Evolutionary conservation across 2,888 invertebrate genomes (phyloP), one percentile per base, ranked within the genome.

Genomic region (Dynastes grantii): DNA sequence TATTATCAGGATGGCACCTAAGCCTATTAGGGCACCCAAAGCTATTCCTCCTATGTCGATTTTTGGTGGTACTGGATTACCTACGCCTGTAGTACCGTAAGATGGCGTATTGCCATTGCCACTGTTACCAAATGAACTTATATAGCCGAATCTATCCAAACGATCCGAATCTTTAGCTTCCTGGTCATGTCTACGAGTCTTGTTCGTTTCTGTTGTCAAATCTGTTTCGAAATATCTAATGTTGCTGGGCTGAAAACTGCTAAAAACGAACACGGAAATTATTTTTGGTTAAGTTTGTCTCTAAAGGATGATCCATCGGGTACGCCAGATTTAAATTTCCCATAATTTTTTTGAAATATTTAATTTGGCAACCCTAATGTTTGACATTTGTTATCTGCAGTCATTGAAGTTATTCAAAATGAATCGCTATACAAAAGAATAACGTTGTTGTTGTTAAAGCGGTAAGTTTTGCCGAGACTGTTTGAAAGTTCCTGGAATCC

Each of bases 21-120:
- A 92, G 0, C 96, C 96, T 65, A 96, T 90, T 1, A 96, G 91
- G 1, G 95, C 95, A 0, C 96, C 96, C 32, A 96, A 89, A 6
- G 96, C 92, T 8, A 96, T 92, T 0, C 96, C 96, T 5, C 96
- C 96, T 0, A 96, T 90, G 85, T 96, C 96, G 75, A 96, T 92
- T 89, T 95, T 96, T 79, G 95, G 90, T 0, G 95, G 95, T 83
- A 95, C 94, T 13, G 92, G 88, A 65, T 87, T 86, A 0, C 94
- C 93, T 11, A 91, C 87, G 3, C 89, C 89, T 16, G 88, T 88
- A 11, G 64, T 67, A 13, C 79, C 79, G 22, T 79, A 79, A 53
- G 73, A 37, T 13, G 71, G 75, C 11, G 70, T 68, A n/a, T 65
- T 76, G 5, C 79, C 79, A 53, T 37, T 86, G 65, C 90, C 91